These are phyloP conservation scores for Manis javanica DNA, from an alignment of 2,797 vertebrate species.

Conservation along the genomic window DNA sequence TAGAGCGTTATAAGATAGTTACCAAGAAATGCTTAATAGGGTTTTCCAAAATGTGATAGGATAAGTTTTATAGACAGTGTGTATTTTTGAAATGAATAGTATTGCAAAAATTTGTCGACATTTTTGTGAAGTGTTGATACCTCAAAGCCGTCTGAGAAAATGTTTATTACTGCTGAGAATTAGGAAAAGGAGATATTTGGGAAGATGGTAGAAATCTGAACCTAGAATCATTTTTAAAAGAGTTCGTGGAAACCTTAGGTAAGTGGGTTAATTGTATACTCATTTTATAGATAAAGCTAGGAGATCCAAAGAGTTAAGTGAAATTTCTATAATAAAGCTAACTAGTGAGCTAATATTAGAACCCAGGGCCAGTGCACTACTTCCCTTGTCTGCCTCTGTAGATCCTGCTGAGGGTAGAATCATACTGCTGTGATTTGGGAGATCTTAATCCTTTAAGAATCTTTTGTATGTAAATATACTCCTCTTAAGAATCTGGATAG, in stretches of 20 bases:
- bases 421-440: not conserved
- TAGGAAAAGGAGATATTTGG: constrained; percentile 25
- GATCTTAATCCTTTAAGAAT: not conserved
- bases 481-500: not conserved
- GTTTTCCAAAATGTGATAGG: not conserved
- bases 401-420: not conserved
- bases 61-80: not conserved
- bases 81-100: not conserved
- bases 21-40: not conserved
- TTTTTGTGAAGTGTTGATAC: not conserved
- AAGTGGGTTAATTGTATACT: not conserved
- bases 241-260: not conserved
- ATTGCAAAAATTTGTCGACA: not conserved
- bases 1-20: not conserved
- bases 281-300: not conserved
- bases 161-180: not conserved
- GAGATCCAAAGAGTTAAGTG: not conserved
- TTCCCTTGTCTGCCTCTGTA: not conserved
- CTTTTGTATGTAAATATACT: not conserved
- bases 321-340: not conserved
- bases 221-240: not conserved
- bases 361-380: not conserved
- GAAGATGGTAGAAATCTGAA: not conserved
- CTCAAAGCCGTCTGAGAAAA: not conserved
- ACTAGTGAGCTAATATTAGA: not conserved